Evolutionary conservation across 2,113 vertebrate genomes (phyloP), one percentile per base, ranked within the genome.

Genomic region (Peromyscus californicus): DNA sequence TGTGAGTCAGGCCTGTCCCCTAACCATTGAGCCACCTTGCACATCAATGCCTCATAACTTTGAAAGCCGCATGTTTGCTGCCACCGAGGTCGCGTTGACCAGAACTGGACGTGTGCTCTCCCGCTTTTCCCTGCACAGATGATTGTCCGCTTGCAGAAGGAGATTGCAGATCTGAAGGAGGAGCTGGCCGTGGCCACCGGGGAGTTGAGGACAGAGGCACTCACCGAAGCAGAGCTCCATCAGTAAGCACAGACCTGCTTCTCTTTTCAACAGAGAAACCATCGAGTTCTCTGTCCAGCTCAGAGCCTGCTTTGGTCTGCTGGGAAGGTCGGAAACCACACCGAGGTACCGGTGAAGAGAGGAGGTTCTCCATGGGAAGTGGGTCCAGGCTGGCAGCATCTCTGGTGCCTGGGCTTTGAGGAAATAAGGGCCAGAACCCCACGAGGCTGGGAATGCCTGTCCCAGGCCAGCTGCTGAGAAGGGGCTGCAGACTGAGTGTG

Each of bases 131-230:
- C 9, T 98, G 97, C 97, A 48, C 91, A 99, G 99, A 75, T 99
- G 94, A 99, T 99, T 90, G 36, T 97, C 3, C 99, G 98, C 90
- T 98, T 99, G 95, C 99, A 99, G 96, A 99, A 98, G 91, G 99
- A 99, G 98, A 98, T 99, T 95, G 99, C 99, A 96, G 98, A 98
- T 29, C 97, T 99, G 98, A 99, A 99, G 98, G 99, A 99, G 86
- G 99, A 99, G 97, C 98, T 99, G 96, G 98, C 97, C 1, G 88
- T 99, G 96, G 97, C 99, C 96, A 99, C 99, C 1, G 99, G 99
- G 88, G 98, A 99, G 97, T 98, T 98, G 97, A 99, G 99, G 97
- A 98, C 98, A 0, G 99, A 99, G 88, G 98, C 98, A 4, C 99
- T 99, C 70, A 99, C 98, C 42, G 97, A 98, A 70, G 99, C 99